Evolutionary conservation across 2,113 vertebrate species (phyloP), one percentile per base, ranked within the genome.

Genomic region (Triplophysa rosa): DNA sequence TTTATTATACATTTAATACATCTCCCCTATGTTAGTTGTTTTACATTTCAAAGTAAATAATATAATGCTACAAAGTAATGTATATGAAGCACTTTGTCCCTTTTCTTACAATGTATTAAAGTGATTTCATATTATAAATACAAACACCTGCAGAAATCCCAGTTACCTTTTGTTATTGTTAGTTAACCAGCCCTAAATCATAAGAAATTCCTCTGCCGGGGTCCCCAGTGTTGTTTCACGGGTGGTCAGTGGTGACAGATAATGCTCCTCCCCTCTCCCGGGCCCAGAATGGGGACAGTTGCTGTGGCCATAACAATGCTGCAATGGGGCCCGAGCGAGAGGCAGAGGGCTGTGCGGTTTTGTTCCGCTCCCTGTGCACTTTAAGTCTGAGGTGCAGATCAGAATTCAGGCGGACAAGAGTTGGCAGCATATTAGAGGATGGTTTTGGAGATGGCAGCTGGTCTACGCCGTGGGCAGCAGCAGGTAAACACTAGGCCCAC

Each of bases 401-500:
- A 80, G 87, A 78, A 86, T 87, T 84, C 86, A 82, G 63, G 12
- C 71, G 68, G 81, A 87, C 87, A 88, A 86, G 75, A 83, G 85
- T 74, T 85, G 79, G 84, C 79, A 80, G 71, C 74, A 73, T 56
- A 77, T 83, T 72, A 85, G 81, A 80, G 78, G 86, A 67, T 78
- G 78, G 78, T 82, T 82, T 61, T 80, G 74, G 78, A 80, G 72
- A 56, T 88, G 88, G 86, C 91, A 92, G 90, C 89, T 91, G 90
- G 86, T 87, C 84, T 86, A 78, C 81, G 88, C 80, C 42, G 84
- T 82, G 82, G 84, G 78, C 83, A 83, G 85, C 87, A 87, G 90
- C 91, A 91, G 90, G 89, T 91, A 90, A 92, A 89, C 24, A 84
- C 83, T 84, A 84, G 78, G 66, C 61, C 33, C 12, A 45, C n/a